A percentile compares a stretch with the other conserved stretches of the same genome.
Conservation (phyloP, 92 coral and sea anemone genomes). For the Zoanthus sansibaricus region DNA sequence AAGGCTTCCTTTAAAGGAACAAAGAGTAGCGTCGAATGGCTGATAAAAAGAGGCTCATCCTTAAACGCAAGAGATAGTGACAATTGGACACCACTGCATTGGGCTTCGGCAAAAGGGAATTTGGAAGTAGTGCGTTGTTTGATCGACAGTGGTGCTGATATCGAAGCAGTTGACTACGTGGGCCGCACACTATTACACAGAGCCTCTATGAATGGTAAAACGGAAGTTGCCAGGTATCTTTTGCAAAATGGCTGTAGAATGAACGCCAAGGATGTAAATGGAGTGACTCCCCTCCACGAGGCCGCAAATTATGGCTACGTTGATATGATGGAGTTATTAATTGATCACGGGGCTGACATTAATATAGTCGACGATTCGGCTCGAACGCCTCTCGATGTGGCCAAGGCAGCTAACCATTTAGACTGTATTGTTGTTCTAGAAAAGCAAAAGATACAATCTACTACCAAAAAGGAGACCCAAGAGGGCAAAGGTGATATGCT, state of each 20-base stretch:
- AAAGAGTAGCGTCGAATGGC: neutral
- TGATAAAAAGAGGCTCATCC: neutral
- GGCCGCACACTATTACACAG: constrained; percentile 1
- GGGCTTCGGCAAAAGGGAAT: neutral
- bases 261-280: neutral
- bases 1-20: neutral
- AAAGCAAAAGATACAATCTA: neutral
- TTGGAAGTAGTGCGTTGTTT: constrained; percentile 7
- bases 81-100: neutral
- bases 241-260: neutral
- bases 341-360: neutral
- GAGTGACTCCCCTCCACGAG: constrained; percentile 10
- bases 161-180: neutral
- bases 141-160: constrained; percentile 5
- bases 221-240: neutral
- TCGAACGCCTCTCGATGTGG: neutral
- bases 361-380: neutral
- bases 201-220: constrained; percentile 4
- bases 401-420: neutral
- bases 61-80: constrained; percentile 3
- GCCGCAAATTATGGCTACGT: neutral
- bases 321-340: neutral
- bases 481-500: neutral
- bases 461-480: neutral
- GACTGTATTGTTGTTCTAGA: neutral